Base-by-base conservation (phyloP, 2,888 invertebrate genomes). In the Nomada ruficornis region DNA sequence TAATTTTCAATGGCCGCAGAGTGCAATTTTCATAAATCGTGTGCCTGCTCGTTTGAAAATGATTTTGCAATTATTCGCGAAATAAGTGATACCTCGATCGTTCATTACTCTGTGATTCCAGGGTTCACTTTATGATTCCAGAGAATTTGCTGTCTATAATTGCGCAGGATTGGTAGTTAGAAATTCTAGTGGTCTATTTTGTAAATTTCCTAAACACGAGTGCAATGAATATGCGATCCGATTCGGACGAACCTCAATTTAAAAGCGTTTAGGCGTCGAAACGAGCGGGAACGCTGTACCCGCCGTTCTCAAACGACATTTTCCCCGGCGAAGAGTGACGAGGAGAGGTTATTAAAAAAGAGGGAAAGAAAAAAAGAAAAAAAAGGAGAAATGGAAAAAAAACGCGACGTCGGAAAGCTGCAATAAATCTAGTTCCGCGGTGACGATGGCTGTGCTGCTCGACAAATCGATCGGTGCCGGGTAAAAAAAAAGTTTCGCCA, bases 381-480 rank as follows among this genome's bases (percentile, higher is more conserved):
- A 47, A 54, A 44, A n/a, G 13, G 4, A 26, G 26, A n/a, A n/a
- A 20, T 9, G 29, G 23, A 36, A 47, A 65, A 76, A 70, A 70
- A 67, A 70, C 44, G 74, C 20, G 44, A 52, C 29, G 68, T 26
- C 68, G 68, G 63, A 67, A 80, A 76, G 57, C 80, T 82, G 71
- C 77, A 57, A 82, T 82, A 83, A 83, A 82, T 82, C 82, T 75
- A 64, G 78, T 72, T 70, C 60, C 65, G 78, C 72, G 74, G 77
- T 78, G 82, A 79, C 83, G 83, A 83, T 78, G 83, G 75, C 74
- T 67, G 70, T 54, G 74, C 59, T 59, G 77, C 47, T 67, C 75
- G 83, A 82, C 82, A 82, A 83, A 82, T 82, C 83, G 82, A 82
- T 83, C 52, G 77, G 50, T 18, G 52, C 5, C 26, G 59, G 20